Base-by-base conservation (phyloP, 2,797 vertebrate genomes). In the Pseudochromis fuscus region DNA sequence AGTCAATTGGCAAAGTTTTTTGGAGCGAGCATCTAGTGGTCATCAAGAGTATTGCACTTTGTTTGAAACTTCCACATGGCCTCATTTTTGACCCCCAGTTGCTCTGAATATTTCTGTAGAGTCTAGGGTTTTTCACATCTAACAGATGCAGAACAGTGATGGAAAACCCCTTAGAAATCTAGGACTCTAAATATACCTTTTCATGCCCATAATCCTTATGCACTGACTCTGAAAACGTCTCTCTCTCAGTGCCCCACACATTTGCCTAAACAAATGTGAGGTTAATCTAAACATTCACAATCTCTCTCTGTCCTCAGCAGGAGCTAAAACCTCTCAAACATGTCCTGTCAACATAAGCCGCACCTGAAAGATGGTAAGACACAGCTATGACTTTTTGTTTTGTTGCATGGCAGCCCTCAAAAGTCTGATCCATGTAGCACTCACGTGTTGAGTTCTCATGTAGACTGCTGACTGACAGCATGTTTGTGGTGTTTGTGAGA, bases 331-430 rank as follows among this genome's bases (percentile, higher is more conserved):
- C 88, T 83, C 0, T 84, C 86, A 7, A 92, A 94, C 80, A 94
- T 49, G 80, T 45, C 87, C 93, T 18, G 90, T 93, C 72, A 91
- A 91, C 49, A 88, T 91, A 53, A 93, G 92, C 62, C 72, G 87
- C 62, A 92, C 92, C 66, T 95, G 64, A 79, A 89, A 53, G 92
- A 94, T 0, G 94, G 95, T 96, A 93, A 38, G 67, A 66, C 23
- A 53, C 42, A 64, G 9, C 4, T 18, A 55, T 45, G 13, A 49
- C n/a, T 45, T 56, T 60, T 55, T 31, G 6, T 48, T 27, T 42
- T 11, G n/a, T n/a, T n/a, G n/a, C n/a, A n/a, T 31, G 31, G 11
- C 24, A 25, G 10, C 24, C 4, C 24, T 28, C 3, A 7, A 21
- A 35, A 37, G 60, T 50, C 35, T 45, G 42, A 60, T 55, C 59